phyloP scores from a whole-genome alignment of 2,888 invertebrate species.

The Ischnus inquisitorius region DNA sequence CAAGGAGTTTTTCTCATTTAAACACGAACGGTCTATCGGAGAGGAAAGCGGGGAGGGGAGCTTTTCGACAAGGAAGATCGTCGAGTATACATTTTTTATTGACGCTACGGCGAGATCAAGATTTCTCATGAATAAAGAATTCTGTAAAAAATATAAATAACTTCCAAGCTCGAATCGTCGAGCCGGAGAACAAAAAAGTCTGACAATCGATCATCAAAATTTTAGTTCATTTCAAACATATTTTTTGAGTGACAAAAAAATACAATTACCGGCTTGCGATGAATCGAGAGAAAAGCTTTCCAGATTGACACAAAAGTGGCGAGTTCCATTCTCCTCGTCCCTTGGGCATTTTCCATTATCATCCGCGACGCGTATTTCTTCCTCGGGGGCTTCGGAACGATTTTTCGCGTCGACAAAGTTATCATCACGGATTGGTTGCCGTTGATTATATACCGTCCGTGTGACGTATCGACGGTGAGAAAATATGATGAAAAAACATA shows the following conservation, averaged over 20 bases:
- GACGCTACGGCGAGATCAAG: background rate
- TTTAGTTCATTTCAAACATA: background rate
- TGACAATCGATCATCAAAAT: background rate
- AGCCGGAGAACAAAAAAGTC: background rate
- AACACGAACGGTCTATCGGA: conserved; percentile 2
- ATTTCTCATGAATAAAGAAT: background rate
- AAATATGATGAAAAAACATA: background rate
- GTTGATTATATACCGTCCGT: background rate
- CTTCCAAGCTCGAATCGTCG: background rate
- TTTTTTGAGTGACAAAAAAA: background rate
- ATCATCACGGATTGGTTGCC: background rate
- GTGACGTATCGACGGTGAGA: background rate
- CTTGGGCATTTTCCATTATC: background rate
- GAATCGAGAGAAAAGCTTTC: background rate
- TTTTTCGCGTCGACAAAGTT: background rate
- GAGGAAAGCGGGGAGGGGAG: no score
- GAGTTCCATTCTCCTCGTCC: background rate
- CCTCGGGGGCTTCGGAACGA: background rate
- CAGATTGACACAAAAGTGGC: background rate
- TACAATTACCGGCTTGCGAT: background rate
- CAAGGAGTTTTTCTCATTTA: conserved; percentile 31
- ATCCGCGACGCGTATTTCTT: background rate
- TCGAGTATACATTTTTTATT: background rate
- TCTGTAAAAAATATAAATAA: background rate
- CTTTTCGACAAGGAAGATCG: background rate